Evolutionary conservation across 2,888 invertebrate species (phyloP).

Genomic region (Cantharis nigra): DNA sequence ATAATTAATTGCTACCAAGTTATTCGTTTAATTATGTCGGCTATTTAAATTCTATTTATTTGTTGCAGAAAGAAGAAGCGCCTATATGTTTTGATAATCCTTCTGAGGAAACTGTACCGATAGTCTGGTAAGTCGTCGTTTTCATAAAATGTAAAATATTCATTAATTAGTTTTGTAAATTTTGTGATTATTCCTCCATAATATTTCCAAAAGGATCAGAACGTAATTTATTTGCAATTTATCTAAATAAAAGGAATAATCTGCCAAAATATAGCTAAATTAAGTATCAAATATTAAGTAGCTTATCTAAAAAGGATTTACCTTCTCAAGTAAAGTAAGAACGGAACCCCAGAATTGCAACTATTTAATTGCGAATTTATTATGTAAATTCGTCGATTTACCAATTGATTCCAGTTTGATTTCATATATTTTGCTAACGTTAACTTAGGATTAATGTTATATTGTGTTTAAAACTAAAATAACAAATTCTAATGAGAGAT

Average conservation of each 20-base stretch:
- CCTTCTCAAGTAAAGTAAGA: not conserved
- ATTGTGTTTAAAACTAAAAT: not conserved
- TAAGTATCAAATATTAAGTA: not conserved
- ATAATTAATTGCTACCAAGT: not conserved
- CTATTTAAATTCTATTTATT: not conserved
- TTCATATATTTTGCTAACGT: not conserved
- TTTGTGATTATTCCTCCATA: not conserved
- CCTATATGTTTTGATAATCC: not conserved
- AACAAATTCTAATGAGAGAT: not conserved
- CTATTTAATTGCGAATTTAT: not conserved
- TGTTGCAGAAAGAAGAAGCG: not conserved
- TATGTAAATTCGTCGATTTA: not conserved
- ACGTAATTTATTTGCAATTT: not conserved
- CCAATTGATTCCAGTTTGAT: not conserved
- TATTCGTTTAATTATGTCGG: not conserved
- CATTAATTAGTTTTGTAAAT: not conserved
- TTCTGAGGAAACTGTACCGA: not conserved
- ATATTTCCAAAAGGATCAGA: not conserved
- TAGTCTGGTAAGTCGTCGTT: not conserved
- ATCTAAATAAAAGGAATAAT: not conserved
- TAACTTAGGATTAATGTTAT: not conserved
- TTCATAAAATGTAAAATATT: not conserved
- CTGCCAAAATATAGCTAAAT: not conserved
- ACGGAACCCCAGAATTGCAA: not conserved
- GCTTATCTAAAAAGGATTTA: not conserved